phyloP scores from a whole-genome alignment of 2,113 vertebrate species.

The cattle (Bos taurus) region ARS-UCD2.0 NC_037357.1:64694501-64695000 shows the following conservation, averaged over 20 bases:
- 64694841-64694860: not conserved
- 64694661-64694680: accelerated
- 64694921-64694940: not conserved
- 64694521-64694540: accelerated
- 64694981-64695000: not conserved
- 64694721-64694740: not conserved
- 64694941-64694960: not conserved
- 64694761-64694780: not conserved
- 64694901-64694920: not conserved
- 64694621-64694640: not conserved
- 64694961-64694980: accelerated
- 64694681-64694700: not conserved
- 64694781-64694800: not conserved
- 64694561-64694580: not conserved
- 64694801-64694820: not conserved
- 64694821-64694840: not conserved
- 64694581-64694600: not conserved
- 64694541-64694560: not conserved
- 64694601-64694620: not conserved
- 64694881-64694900: not conserved
- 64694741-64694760: not conserved
- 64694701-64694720: not conserved
- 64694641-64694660: not conserved
- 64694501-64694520: not conserved
- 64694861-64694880: not conserved